Evolutionary conservation across 2,113 vertebrate genomes (phyloP), one percentile per base, ranked within the genome.

Genomic region (Alces alces): DNA sequence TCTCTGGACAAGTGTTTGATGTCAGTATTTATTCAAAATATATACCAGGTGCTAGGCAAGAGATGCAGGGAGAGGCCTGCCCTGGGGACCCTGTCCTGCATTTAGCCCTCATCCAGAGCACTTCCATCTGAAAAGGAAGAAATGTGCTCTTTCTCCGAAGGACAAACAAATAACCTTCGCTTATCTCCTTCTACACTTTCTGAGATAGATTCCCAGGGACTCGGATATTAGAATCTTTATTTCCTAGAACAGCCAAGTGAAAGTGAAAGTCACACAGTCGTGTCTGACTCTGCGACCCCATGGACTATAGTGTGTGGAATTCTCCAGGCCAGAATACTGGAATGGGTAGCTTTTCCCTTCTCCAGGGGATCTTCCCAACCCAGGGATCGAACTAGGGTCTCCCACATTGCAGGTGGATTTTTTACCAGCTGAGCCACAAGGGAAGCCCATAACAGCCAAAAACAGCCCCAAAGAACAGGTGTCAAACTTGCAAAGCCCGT

Each of bases 41-140:
- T 10, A 17, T 9, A 3, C 28, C 47, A 23, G 30, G 1, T 54
- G 28, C 76, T 9, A 7, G 15, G 15, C 2, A 4, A 58, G 45
- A 7, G 2, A 21, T 30, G 0, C 7, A 27, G 52, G 2, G 25
- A 0, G 16, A 0, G 33, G 15, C 10, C 8, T 52, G 4, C 13
- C 30, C 50, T 23, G 0, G 3, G 82, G 23, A 23, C 21, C n/a
- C 13, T 5, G 16, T 39, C 0, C 0, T 13, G 50, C 5, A 0
- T 36, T 17, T 19, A n/a, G 50, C 16, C 55, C 57, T 23, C 33
- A 54, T 14, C 10, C 17, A 5, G 3, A 25, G 15, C 58, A 1
- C 33, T 45, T 33, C 3, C 7, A 0, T 7, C 43, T 25, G 23
- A 28, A 55, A 78, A 27, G 12, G n/a, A 27, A 11, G 1, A 54